Evolutionary conservation across 1,140 invertebrate genomes (phyloP), one percentile per base, ranked within the genome.

Genomic region (Steinernema khuongi): DNA sequence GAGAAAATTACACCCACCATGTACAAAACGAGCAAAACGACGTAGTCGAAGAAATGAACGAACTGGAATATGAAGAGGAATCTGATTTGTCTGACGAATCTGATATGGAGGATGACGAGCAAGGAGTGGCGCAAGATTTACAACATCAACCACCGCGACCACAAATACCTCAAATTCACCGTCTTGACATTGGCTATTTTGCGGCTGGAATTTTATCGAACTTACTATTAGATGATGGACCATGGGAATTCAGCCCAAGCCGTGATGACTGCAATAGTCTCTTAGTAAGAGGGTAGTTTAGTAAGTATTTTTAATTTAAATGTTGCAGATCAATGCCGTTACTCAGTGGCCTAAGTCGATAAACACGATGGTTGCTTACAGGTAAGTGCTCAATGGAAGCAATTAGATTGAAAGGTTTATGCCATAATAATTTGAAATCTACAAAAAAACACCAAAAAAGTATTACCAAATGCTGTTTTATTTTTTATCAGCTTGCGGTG

Each of bases 341-440:
- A 84, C 87, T 0, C 86, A 88, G 70, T 93, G 91, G 91, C 87
- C 90, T 79, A 89, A 90, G 26, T 91, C 91, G 0, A 89, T 91
- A 66, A 89, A 89, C 66, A 91, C 92, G 85, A 93, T 92, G 91
- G 92, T 93, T 19, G 91, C 92, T 14, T 93, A 93, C 85, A 88
- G 91, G 79, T 86, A 75, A 75, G n/a, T n/a, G n/a, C n/a, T n/a
- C n/a, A n/a, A n/a, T n/a, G n/a, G n/a, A n/a, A n/a, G n/a, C n/a
- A n/a, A n/a, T n/a, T n/a, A n/a, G n/a, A n/a, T n/a, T n/a, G n/a
- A n/a, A n/a, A n/a, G n/a, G n/a, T n/a, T n/a, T n/a, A n/a, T n/a
- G n/a, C n/a, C n/a, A n/a, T n/a, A n/a, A n/a, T n/a, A n/a, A n/a
- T n/a, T n/a, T n/a, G n/a, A n/a, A n/a, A n/a, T n/a, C n/a, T n/a